Evolutionary conservation across 2,888 invertebrate genomes (phyloP), one percentile per base, ranked within the genome.

Genomic region (Idaea biselata): DNA sequence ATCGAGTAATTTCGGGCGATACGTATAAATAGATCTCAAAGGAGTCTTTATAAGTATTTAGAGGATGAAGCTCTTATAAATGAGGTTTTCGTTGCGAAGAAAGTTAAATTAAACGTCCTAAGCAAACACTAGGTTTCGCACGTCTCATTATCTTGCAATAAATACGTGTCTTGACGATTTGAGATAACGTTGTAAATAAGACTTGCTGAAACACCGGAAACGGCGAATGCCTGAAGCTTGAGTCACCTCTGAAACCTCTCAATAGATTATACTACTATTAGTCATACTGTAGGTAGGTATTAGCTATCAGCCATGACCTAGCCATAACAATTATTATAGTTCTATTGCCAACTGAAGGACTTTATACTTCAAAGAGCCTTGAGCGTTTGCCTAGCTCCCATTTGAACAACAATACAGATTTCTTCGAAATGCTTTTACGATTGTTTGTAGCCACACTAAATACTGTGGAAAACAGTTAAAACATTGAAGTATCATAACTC

Each of bases 1-100:
- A 44, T 44, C 11, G 32, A 4, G 32, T 32, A 32, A 32, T 32
- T 32, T 32, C 32, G 44, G 44, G 44, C 44, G 11, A 44, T 44
- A 44, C 14, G 44, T 44, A 44, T 44, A 44, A 44, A 44, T 44
- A 44, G 44, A 44, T 44, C 44, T 44, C 44, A 44, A 44, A 44
- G 44, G 44, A 44, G 44, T 44, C 44, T 44, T 44, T 44, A 44
- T 44, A 44, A 44, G 44, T 44, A 44, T 44, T 44, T 44, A 44
- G 44, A 14, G 44, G 14, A 44, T 44, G 44, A 44, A 44, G 44
- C 6, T 44, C 44, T 44, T 44, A 44, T 44, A 44, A 44, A 44
- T 2, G 44, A 2, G 44, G 44, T 44, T 44, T 11, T 44, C 44
- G 0, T 44, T 44, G 44, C 44, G 44, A 44, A 14, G 44, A 11